Evolutionary conservation across 2,888 invertebrate genomes (phyloP).

Genomic region (Drosophila atripex): DNA sequence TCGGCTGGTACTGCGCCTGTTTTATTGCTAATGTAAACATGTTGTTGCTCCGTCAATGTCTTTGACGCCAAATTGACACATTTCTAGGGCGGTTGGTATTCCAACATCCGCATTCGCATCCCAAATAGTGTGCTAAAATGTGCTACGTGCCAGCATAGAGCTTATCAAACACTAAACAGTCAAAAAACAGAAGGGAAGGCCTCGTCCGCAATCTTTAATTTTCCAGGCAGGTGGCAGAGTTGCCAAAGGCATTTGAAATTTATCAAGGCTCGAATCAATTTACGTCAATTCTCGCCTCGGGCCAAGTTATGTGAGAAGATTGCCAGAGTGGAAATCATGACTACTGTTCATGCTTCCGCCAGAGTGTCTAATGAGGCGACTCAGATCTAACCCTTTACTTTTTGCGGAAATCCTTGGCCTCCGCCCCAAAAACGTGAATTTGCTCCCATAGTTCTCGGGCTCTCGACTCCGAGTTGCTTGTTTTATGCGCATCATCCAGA

Average conservation of each 20-base stretch:
- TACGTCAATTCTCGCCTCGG: conserved; percentile 43
- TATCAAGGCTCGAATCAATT: conserved; percentile 68
- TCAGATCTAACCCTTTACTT: conserved; percentile 37
- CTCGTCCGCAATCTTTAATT: conserved; percentile 55
- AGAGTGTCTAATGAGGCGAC: conserved; percentile 47
- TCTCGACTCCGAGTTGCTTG: conserved; percentile 50
- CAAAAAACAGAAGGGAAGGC: conserved; percentile 17
- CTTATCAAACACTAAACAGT: conserved; percentile 39
- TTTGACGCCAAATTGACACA: conserved; percentile 72
- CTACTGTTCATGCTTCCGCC: neutral
- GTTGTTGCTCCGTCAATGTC: conserved; percentile 54
- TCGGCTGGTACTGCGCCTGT: conserved; percentile 50
- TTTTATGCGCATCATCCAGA: conserved; percentile 68
- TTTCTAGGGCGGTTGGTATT: conserved; percentile 48
- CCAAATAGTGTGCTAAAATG: conserved; percentile 74
- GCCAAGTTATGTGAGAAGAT: conserved; percentile 45
- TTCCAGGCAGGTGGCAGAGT: conserved; percentile 52
- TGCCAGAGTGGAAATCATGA: conserved; percentile 40
- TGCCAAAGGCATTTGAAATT: conserved; percentile 45
- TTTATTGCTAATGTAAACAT: conserved; percentile 73
- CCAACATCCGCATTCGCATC: conserved; percentile 29
- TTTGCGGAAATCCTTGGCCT: conserved; percentile 26
- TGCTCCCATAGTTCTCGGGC: conserved; percentile 47
- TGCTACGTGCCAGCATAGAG: conserved; percentile 53
- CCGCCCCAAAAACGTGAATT: conserved; percentile 32